A percentile compares a stretch with the other conserved stretches of the same genome.
phyloP scores from a whole-genome alignment of 30 jellyfish, hydroid and myxozoan genomes.

The Aurelia aurita region DNA sequence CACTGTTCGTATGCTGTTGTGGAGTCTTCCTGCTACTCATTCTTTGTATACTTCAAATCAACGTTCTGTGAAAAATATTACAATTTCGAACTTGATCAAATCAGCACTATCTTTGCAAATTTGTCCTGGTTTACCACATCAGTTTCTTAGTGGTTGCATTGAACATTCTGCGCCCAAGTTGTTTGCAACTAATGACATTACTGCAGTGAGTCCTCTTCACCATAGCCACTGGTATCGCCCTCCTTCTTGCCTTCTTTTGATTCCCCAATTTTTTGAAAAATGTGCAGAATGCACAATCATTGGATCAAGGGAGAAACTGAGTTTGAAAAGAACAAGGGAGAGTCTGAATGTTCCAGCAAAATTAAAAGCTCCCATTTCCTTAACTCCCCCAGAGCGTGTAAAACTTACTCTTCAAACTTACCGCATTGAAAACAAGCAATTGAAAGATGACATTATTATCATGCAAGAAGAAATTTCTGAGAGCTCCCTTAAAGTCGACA shows the following conservation, averaged over 20 bases:
- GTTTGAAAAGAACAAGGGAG: slow-evolving; percentile 37
- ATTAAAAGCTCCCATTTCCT: slow-evolving; percentile 40
- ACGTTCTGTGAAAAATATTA: no score
- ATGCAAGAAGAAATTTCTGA: slow-evolving; percentile 45
- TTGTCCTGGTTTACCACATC: slow-evolving; percentile 36
- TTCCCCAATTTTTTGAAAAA: no score
- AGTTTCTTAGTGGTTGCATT: slow-evolving; percentile 25
- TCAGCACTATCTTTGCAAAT: slow-evolving; percentile 12
- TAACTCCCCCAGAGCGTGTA: slow-evolving; percentile 55
- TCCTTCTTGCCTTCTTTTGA: no score
- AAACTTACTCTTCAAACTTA: slow-evolving; percentile 31
- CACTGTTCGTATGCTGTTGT: slow-evolving; percentile 45
- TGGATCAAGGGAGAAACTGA: neutral
- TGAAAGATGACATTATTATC: slow-evolving; percentile 32
- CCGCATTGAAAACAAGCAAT: slow-evolving; percentile 64
- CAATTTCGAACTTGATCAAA: slow-evolving; percentile 34
- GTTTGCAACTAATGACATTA: neutral
- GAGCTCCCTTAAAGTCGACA: no score
- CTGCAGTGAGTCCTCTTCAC: no score
- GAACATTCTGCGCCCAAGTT: neutral
- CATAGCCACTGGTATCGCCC: no score
- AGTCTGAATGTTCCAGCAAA: slow-evolving; percentile 45
- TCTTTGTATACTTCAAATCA: slow-evolving; percentile 7
- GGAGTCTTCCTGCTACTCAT: slow-evolving; percentile 49
- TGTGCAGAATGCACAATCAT: no score